Percentiles rank a stretch among this genome's conserved stretches.
These are phyloP conservation scores for Toxotes chatareus DNA, from an alignment of 2,113 vertebrate species.

Conservation along the genomic window DNA sequence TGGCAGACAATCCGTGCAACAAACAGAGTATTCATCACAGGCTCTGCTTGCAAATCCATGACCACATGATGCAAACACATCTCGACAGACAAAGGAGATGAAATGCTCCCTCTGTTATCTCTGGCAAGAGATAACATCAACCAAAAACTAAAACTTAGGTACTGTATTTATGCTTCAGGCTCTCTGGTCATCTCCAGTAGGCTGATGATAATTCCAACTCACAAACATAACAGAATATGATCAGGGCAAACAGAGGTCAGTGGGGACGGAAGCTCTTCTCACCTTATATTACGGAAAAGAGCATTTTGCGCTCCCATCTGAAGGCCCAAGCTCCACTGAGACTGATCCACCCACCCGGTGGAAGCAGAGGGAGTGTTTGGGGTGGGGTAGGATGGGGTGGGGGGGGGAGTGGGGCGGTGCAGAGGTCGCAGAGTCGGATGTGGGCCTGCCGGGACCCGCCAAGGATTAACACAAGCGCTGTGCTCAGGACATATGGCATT, in stretches of 20 bases:
- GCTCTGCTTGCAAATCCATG: no score
- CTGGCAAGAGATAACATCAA: no score
- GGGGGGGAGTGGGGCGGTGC: conserved; percentile 19
- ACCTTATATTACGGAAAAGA: neutral
- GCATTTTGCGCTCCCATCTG: neutral
- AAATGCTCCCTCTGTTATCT: no score
- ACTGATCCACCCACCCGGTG: conserved; percentile 27
- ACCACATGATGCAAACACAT: no score
- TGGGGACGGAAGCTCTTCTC: neutral
- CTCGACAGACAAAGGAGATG: no score
- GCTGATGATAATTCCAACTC: no score
- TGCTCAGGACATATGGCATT: conserved; percentile 85
- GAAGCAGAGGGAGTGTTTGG: conserved; percentile 19
- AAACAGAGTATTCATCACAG: no score
- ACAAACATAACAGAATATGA: neutral
- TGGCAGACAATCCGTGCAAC: no score
- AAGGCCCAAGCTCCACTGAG: conserved; percentile 11
- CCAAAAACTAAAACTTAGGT: no score
- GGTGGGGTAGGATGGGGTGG: neutral
- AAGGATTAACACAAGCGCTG: conserved; percentile 83
- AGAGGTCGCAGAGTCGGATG: conserved; percentile 79
- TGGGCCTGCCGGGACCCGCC: conserved; percentile 76
- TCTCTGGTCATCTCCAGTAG: neutral
- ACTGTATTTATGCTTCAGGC: neutral
- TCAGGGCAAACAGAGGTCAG: neutral